Conservation (phyloP, 2,113 vertebrate species). For the Tachycineta bicolor region DNA sequence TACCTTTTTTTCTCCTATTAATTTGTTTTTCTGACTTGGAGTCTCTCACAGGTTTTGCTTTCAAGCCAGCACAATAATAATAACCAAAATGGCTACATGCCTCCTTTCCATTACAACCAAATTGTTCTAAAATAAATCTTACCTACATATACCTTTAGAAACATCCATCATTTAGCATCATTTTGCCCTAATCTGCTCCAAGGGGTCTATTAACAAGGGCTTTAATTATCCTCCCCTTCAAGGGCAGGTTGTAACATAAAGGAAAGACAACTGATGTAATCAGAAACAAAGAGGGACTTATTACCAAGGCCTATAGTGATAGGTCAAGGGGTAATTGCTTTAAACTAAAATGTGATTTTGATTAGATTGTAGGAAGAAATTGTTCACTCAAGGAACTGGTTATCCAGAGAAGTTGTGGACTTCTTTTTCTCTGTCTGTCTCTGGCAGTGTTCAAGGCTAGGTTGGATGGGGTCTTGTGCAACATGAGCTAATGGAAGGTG, state of each 20-base stretch:
- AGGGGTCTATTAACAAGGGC: background rate
- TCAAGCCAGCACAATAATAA: no score
- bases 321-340: background rate
- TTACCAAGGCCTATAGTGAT: background rate
- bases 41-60: no score
- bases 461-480: background rate
- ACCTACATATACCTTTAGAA: background rate
- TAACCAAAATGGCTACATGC: background rate
- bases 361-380: background rate
- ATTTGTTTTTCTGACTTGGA: no score
- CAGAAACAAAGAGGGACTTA: background rate
- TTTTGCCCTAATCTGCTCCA: background rate
- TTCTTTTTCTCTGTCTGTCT: background rate
- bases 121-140: background rate
- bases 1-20: no score
- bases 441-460: background rate
- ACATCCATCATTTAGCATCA: background rate
- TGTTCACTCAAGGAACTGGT: background rate
- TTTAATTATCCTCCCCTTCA: background rate
- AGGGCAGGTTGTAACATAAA: rapidly evolving
- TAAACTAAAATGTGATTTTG: background rate
- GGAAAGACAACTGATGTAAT: background rate
- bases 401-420: background rate
- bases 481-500: background rate
- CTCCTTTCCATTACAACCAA: background rate